phyloP scores from a whole-genome alignment of 2,888 invertebrate species.

The Tryphoninae sp. region DNA sequence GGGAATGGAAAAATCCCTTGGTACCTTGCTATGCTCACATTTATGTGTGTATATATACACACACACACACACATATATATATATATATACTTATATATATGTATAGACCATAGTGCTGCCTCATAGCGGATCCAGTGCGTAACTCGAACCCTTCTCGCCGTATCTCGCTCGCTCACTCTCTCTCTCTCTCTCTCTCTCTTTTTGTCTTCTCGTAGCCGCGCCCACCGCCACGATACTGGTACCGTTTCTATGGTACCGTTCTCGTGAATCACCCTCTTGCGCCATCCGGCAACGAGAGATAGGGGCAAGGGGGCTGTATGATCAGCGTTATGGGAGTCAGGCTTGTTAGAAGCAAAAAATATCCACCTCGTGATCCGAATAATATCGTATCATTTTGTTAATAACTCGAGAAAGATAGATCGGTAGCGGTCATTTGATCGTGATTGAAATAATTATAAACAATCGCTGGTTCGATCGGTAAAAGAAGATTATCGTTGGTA shows the following conservation, averaged over 20 bases:
- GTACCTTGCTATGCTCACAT: slow-evolving; percentile 31
- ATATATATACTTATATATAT: background rate
- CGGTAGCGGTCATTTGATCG: background rate
- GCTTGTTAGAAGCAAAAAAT: background rate
- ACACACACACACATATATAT: too few relatives aligned
- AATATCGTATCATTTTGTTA: background rate
- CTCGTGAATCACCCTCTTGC: slow-evolving; percentile 76
- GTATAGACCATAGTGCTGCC: background rate
- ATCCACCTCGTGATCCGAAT: background rate
- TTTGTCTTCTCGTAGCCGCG: slow-evolving; percentile 42
- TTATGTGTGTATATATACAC: slow-evolving; percentile 18
- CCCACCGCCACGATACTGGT: slow-evolving; percentile 70
- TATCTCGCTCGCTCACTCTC: slow-evolving; percentile 5
- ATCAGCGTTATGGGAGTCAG: slow-evolving; percentile 18
- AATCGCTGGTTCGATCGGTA: too few relatives aligned
- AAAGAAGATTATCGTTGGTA: too few relatives aligned
- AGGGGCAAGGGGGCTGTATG: background rate
- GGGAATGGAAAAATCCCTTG: slow-evolving; percentile 50
- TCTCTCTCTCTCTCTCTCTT: background rate
- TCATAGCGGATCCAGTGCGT: slow-evolving; percentile 42
- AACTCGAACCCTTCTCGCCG: slow-evolving; percentile 26
- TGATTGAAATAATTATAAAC: too few relatives aligned
- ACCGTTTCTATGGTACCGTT: slow-evolving; percentile 81
- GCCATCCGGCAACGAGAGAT: background rate
- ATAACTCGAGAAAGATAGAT: background rate